Base-by-base conservation (phyloP, 2,113 vertebrate genomes). In the Carassius gibelio region DNA sequence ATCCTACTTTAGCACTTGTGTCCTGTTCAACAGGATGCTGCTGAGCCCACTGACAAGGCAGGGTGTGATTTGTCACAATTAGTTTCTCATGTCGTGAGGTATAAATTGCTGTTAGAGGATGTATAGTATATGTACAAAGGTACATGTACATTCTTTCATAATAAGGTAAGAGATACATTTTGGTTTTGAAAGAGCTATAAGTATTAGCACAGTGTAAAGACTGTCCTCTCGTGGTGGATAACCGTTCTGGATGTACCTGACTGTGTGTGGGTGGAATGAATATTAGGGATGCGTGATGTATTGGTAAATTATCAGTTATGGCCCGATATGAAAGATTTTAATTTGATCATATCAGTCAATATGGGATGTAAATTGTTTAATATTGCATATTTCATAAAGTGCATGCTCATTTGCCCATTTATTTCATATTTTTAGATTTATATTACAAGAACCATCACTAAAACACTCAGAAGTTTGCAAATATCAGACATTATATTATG, bases 51-150 rank as follows among this genome's bases (percentile, higher is more conserved):
- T 68, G 17, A 66, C 87, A 85, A 71, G 84, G 2, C 2, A 57
- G 2, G 23, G 59, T 87, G 69, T 91, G 92, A 93, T 87, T 91
- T 90, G 92, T 87, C 88, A 34, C 68, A 48, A 52, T 84, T 84
- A 45, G 4, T 34, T 72, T 86, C 81, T 75, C 50, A 72, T 59
- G 82, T 17, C 10, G 15, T 86, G 26, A 52, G 80, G 34, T 68
- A 66, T 61, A 50, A 82, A 30, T 45, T 75, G 61, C 85, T 75
- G 71, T 62, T 66, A 75, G 21, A 64, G 52, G 76, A 77, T 77
- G 50, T 85, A 64, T 87, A 82, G 91, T 79, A 88, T 82, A 79
- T 55, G 75, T 55, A 76, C 79, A 81, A 81, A 81, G 62, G 79
- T 50, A 81, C 15, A 81, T 34, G 23, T 66, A 69, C 42, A 19